A percentile compares a stretch with the other conserved stretches of the same genome.
phyloP scores from a whole-genome alignment of 2,113 vertebrate genomes.

The Cottus gobio region DNA sequence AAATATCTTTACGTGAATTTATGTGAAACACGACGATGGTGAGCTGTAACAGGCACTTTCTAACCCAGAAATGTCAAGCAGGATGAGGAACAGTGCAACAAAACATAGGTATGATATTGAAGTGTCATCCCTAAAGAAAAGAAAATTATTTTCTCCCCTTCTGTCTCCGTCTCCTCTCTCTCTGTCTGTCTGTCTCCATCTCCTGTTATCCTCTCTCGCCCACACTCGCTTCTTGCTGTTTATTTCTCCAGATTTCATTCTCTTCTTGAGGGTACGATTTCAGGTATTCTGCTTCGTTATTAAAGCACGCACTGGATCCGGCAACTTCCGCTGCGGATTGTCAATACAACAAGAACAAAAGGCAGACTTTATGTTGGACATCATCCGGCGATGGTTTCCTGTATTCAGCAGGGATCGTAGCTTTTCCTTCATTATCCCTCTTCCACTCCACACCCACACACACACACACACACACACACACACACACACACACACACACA shows the following conservation, averaged over 20 bases:
- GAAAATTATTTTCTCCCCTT: slow-evolving; percentile 33
- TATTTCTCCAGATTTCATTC: slow-evolving; percentile 35
- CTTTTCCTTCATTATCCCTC: slow-evolving; percentile 49
- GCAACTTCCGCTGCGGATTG: slow-evolving; percentile 16
- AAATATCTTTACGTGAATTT: slow-evolving; percentile 76
- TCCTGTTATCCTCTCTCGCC: slow-evolving; percentile 17
- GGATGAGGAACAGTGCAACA: slow-evolving; percentile 58
- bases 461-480: neutral
- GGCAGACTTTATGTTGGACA: slow-evolving; percentile 21
- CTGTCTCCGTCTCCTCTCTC: slow-evolving; percentile 18
- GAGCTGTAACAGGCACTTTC: slow-evolving; percentile 69
- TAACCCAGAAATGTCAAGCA: slow-evolving; percentile 80
- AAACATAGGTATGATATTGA: slow-evolving; percentile 69
- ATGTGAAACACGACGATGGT: slow-evolving; percentile 72
- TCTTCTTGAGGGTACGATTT: slow-evolving; percentile 35
- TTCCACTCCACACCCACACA: slow-evolving; percentile 29
- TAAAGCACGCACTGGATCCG: slow-evolving; percentile 34
- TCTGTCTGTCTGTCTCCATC: neutral
- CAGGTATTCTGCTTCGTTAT: slow-evolving; percentile 43
- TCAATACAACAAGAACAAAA: slow-evolving; percentile 22
- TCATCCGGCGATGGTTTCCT: slow-evolving; percentile 25
- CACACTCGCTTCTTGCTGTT: slow-evolving; percentile 10
- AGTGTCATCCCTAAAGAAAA: slow-evolving; percentile 64
- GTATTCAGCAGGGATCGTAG: slow-evolving; percentile 7
- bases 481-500: neutral